These are phyloP conservation scores for Erythrolamprus reginae DNA, from an alignment of 2,113 vertebrate genomes.

Conservation along the genomic window DNA sequence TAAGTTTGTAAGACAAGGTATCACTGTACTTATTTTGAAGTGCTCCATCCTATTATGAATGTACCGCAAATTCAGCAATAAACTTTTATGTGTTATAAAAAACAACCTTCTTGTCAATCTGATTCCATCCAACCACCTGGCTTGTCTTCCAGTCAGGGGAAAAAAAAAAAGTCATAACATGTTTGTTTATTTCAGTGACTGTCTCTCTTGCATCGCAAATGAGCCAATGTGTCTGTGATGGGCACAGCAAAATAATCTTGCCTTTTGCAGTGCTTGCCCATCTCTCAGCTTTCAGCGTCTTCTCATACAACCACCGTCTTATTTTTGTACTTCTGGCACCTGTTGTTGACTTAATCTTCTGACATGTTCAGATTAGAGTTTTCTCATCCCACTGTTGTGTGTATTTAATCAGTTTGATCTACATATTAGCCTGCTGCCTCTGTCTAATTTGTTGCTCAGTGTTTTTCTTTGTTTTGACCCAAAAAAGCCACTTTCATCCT, in stretches of 20 bases:
- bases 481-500: constrained; percentile 67
- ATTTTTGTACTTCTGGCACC: constrained; percentile 64
- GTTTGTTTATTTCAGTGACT: constrained; percentile 70
- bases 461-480: constrained; percentile 74
- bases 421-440: constrained; percentile 74
- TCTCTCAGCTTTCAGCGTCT: constrained; percentile 54
- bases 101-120: constrained; percentile 50
- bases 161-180: constrained; percentile 64
- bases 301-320: constrained; percentile 54
- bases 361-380: constrained; percentile 72
- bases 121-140: constrained; percentile 66
- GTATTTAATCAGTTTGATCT: constrained; percentile 77
- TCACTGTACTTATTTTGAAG: neutral
- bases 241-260: constrained; percentile 55
- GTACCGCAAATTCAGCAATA: constrained; percentile 39
- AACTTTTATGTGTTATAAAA: constrained; percentile 42
- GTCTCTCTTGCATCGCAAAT: constrained; percentile 67
- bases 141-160: constrained; percentile 57
- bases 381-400: constrained; percentile 64
- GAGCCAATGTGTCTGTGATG: constrained; percentile 67
- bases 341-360: constrained; percentile 69
- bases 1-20: too few relatives aligned
- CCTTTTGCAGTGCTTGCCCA: constrained; percentile 66
- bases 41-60: neutral
- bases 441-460: constrained; percentile 80